Percentiles rank a stretch among this genome's conserved stretches.
Evolutionary conservation across 1,140 invertebrate genomes (phyloP).

Genomic region (Eupeodes corollae): DNA sequence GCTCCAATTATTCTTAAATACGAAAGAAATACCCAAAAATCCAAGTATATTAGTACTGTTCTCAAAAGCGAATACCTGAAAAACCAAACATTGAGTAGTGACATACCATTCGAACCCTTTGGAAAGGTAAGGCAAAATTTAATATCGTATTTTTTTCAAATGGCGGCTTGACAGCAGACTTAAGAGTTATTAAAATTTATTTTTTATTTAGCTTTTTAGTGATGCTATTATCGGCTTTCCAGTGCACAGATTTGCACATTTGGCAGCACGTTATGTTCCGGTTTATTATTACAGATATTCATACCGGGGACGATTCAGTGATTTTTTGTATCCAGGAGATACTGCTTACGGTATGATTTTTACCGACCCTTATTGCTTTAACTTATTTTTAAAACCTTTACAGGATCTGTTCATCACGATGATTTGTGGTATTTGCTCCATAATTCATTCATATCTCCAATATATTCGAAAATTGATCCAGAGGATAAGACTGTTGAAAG

Average conservation of each 20-base stretch:
- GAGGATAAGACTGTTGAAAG: constrained; percentile 16
- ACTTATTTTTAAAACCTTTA: no score
- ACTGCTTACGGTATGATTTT: constrained; percentile 33
- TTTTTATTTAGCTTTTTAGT: constrained; percentile 30
- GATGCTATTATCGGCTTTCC: constrained; percentile 41
- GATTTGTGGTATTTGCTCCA: no score
- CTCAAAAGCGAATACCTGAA: constrained; percentile 20
- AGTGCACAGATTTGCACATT: constrained; percentile 39
- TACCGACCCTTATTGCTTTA: no score
- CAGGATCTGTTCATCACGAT: no score
- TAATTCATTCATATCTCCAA: no score
- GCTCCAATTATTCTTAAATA: constrained; percentile 44
- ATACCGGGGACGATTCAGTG: constrained; percentile 44
- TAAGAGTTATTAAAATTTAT: no score
- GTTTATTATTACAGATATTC: constrained; percentile 45
- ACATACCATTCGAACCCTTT: constrained; percentile 14
- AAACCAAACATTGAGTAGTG: constrained; percentile 6
- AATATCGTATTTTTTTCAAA: no score
- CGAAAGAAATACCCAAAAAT: constrained; percentile 39
- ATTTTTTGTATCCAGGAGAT: constrained; percentile 36
- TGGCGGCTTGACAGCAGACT: no score
- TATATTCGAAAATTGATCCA: no score
- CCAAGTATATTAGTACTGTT: constrained; percentile 28
- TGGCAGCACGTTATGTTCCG: constrained; percentile 36
- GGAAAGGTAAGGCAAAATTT: constrained; percentile 1